These are phyloP conservation scores for Ooceraea biroi DNA, from an alignment of 1,140 invertebrate species.

Conservation along the genomic window DNA sequence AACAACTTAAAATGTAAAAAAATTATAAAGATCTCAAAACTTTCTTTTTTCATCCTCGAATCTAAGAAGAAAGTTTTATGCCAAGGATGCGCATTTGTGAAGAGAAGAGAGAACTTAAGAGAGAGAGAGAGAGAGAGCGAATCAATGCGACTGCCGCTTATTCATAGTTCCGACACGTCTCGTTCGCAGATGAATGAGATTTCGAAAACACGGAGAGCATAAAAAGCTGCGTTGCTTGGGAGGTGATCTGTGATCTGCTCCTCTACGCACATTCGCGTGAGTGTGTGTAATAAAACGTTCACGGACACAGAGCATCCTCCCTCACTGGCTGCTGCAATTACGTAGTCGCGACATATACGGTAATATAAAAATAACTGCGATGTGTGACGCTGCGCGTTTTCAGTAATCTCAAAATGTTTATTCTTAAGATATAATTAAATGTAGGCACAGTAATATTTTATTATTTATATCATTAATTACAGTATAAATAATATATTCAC, in stretches of 20 bases:
- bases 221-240: slow-evolving; percentile 62
- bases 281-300: slow-evolving; percentile 40
- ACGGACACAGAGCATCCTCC: not conserved
- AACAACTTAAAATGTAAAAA: no score
- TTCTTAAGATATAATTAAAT: not conserved
- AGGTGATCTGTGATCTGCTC: slow-evolving; percentile 70
- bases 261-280: slow-evolving; percentile 54
- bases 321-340: slow-evolving; percentile 23
- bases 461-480: not conserved
- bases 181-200: slow-evolving; percentile 73
- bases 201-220: slow-evolving; percentile 73
- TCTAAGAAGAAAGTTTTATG: not conserved
- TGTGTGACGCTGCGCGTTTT: not conserved
- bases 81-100: slow-evolving; percentile 17
- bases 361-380: not conserved
- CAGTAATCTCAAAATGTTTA: not conserved
- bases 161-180: slow-evolving; percentile 61
- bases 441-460: not conserved
- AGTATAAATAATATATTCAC: not conserved
- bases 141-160: slow-evolving; percentile 55
- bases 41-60: no score
- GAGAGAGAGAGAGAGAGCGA: slow-evolving; percentile 24
- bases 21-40: no score
- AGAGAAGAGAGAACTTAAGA: not conserved
- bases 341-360: not conserved